These are phyloP conservation scores for Phoebastria nigripes DNA, from an alignment of 2,797 vertebrate genomes.

Conservation along the genomic window DNA sequence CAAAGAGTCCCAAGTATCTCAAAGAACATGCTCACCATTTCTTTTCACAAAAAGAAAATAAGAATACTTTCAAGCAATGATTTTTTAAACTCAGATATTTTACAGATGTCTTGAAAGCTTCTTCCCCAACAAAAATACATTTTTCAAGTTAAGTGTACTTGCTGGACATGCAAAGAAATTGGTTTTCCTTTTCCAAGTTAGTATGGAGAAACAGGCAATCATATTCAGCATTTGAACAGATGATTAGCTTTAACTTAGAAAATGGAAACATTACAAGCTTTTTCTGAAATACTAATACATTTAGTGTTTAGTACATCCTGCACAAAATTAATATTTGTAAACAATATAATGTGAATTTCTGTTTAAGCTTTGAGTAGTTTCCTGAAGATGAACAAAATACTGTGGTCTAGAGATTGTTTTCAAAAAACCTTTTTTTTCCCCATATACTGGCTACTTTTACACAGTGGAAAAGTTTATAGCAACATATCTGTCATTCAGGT, in stretches of 20 bases:
- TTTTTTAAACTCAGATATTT: neutral
- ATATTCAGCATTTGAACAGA: neutral
- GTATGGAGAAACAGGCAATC: neutral
- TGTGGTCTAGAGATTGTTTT: neutral
- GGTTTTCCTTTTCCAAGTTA: neutral
- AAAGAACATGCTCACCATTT: neutral
- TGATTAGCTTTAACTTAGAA: neutral
- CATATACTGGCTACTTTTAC: neutral
- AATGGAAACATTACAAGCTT: neutral
- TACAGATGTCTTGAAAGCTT: neutral
- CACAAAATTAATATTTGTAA: neutral
- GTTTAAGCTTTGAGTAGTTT: neutral
- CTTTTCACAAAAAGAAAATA: neutral
- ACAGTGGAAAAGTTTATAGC: neutral
- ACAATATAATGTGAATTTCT: neutral
- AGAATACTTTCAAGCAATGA: neutral
- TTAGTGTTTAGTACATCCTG: neutral
- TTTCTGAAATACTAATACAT: neutral
- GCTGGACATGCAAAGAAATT: neutral
- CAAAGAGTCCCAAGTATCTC: neutral
- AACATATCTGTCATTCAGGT: neutral
- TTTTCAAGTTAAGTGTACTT: neutral
- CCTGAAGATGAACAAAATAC: neutral
- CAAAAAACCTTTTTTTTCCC: accelerated
- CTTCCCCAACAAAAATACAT: neutral